Evolutionary conservation across 2,113 vertebrate genomes (phyloP), one percentile per base, ranked within the genome.

Genomic region (Pogonocichla stellata): DNA sequence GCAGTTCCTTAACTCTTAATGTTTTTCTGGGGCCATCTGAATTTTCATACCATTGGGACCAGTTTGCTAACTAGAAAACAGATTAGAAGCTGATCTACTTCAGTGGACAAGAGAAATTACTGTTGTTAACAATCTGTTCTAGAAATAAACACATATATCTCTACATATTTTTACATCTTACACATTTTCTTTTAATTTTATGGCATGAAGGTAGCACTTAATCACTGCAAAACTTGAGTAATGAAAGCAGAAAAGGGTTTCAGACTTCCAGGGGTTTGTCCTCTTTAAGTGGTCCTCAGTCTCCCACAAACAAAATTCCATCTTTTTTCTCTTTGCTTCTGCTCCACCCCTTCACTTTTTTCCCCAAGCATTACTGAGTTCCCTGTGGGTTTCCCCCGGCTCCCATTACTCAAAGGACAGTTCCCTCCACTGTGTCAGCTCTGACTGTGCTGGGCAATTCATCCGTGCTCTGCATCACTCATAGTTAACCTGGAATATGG

Each of bases 381-480:
- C 19, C 16, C 47, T 8, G 12, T 43, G 36, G 13, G 3, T 6
- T 62, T 80, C 10, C 28, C 28, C 15, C 72, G 42, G 42, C 10
- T 88, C 38, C 22, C 48, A 2, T 19, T 26, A 23, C 26, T 61
- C 15, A 36, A 54, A 72, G 38, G 17, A 25, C 15, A 12, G 5
- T 29, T 86, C 19, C 38, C 28, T 19, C 23, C 42, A 22, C 22
- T 31, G 10, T 18, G 22, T 53, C 62, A 77, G 36, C 24, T 57
- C 67, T 88, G 51, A 57, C 20, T 42, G 2, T 22, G 7, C 12
- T 86, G 62, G 9, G 4, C 61, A 57, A 77, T 53, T 80, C 23
- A 24, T 45, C 28, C 0, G 0, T 48, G 36, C 8, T 73, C 34
- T 65, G 7, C 5, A 57, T 88, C 38, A 58, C 33, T 33, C 28